These are phyloP conservation scores for Brachynemurus nebulosus DNA, from an alignment of 2,888 invertebrate genomes.

Conservation along the genomic window DNA sequence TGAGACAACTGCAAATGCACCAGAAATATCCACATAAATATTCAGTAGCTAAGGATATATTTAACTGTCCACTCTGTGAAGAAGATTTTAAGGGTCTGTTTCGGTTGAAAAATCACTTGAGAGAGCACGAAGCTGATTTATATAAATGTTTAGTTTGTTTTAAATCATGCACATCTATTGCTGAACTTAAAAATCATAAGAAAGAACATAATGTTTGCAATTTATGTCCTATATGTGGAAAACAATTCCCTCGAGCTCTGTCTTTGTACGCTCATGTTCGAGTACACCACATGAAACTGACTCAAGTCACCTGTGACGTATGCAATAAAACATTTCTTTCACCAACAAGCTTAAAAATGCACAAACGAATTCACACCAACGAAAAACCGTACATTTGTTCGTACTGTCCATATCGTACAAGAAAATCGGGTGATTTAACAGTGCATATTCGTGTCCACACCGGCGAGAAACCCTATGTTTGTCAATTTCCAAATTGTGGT, in stretches of 20 bases:
- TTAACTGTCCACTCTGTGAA: background rate
- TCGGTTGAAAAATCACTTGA: background rate
- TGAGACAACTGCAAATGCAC: background rate
- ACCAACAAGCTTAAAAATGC: background rate
- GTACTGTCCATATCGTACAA: background rate
- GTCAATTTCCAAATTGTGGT: background rate
- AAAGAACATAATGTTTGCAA: background rate
- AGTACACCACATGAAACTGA: background rate
- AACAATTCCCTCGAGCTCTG: background rate
- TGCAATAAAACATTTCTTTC: background rate
- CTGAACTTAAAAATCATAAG: background rate
- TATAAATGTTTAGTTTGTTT: background rate
- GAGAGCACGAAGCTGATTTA: background rate
- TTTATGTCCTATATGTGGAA: background rate
- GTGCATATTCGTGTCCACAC: background rate
- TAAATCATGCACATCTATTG: background rate
- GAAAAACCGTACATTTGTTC: background rate
- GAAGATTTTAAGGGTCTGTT: background rate
- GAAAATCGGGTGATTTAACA: background rate
- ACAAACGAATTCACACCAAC: background rate
- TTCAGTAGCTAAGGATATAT: background rate
- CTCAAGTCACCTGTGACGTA: background rate
- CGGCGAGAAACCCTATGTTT: background rate
- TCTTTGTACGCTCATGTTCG: background rate
- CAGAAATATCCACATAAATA: background rate